A percentile compares a stretch with the other conserved stretches of the same genome.
phyloP scores from a whole-genome alignment of 1,140 invertebrate genomes.

The Eriocheir sinensis region DNA sequence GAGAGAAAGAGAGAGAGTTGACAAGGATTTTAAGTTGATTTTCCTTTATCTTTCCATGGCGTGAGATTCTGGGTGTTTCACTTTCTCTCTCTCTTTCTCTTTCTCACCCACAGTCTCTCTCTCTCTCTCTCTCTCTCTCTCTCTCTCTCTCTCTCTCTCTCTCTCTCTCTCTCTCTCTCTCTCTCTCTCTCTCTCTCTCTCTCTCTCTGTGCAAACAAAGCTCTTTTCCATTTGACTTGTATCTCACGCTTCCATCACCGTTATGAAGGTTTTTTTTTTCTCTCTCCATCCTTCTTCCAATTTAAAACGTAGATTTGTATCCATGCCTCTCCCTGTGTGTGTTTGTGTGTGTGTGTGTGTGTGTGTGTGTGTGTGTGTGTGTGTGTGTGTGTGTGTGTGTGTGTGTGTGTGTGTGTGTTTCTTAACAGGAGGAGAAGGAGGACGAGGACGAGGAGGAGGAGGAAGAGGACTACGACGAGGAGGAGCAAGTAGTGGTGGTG shows the following conservation, averaged over 20 bases:
- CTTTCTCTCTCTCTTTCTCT: not conserved
- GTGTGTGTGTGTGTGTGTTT: not conserved
- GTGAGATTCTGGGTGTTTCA: not conserved
- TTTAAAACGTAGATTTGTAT: not conserved
- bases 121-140: constrained; percentile 36
- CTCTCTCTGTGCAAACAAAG: not conserved
- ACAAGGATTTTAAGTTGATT: not conserved
- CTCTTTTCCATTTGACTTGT: not conserved
- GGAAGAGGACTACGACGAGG: not conserved
- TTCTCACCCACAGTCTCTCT: not conserved
- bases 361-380: constrained; percentile 14
- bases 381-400: constrained; percentile 14
- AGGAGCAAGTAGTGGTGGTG: no score
- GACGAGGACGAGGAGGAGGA: not conserved
- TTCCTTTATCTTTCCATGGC: not conserved
- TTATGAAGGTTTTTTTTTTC: not conserved
- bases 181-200: not conserved
- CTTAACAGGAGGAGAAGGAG: not conserved
- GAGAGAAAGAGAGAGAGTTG: not conserved
- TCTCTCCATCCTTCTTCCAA: not conserved
- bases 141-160: constrained; percentile 43
- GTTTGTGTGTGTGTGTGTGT: not conserved
- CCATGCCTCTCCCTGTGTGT: not conserved
- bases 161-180: constrained; percentile 51
- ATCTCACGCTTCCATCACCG: not conserved